A percentile compares a stretch with the other conserved stretches of the same genome.
Evolutionary conservation across 2,888 invertebrate species (phyloP).

Genomic region (Noctua pronuba): DNA sequence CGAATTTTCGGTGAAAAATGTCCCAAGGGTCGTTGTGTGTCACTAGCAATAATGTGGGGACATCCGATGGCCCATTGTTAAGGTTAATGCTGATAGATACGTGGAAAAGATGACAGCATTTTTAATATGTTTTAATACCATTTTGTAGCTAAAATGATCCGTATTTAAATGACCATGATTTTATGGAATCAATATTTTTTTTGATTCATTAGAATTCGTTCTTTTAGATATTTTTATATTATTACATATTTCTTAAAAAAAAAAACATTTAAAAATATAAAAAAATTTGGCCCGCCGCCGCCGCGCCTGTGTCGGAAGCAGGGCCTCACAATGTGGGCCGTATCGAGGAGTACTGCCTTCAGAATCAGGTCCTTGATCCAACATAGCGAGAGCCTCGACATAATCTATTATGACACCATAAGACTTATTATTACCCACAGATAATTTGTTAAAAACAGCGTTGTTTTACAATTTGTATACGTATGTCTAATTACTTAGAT

Average conservation of each 20-base stretch:
- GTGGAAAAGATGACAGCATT: constrained; percentile 29
- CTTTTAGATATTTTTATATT: too few relatives aligned
- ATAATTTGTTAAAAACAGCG: neutral
- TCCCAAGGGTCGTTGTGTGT: constrained; percentile 56
- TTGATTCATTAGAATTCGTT: too few relatives aligned
- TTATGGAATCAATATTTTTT: neutral
- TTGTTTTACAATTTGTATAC: neutral
- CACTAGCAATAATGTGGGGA: constrained; percentile 56
- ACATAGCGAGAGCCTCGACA: too few relatives aligned
- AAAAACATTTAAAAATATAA: too few relatives aligned
- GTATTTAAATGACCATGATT: neutral
- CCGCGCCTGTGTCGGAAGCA: too few relatives aligned
- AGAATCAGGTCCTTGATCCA: too few relatives aligned
- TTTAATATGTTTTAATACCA: constrained; percentile 16
- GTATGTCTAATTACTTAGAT: neutral
- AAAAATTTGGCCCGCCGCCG: too few relatives aligned
- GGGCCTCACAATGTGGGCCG: too few relatives aligned
- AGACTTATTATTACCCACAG: neutral
- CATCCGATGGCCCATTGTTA: constrained; percentile 54
- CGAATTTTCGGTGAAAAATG: constrained; percentile 64
- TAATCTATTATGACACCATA: too few relatives aligned
- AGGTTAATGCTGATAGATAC: constrained; percentile 47
- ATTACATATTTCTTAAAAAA: too few relatives aligned
- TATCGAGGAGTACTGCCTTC: too few relatives aligned
- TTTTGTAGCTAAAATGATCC: neutral